Evolutionary conservation across 2,797 vertebrate genomes (phyloP).

Genomic region (Cebuella pygmaea): DNA sequence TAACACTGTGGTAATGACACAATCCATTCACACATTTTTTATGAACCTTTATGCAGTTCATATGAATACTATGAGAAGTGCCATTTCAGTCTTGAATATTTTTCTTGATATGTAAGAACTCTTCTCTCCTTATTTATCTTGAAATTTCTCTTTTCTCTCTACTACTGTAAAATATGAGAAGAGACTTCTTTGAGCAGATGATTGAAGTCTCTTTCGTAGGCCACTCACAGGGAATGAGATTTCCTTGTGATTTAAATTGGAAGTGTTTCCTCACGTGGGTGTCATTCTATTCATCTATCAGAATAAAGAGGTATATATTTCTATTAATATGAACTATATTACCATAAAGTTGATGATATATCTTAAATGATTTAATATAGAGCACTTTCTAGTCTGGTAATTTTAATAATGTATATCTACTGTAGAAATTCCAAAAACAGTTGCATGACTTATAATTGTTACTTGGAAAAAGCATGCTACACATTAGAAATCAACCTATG

Average conservation of each 20-base stretch:
- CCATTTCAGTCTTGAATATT: neutral
- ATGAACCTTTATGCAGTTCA: neutral
- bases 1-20: neutral
- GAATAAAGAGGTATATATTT: neutral
- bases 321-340: neutral
- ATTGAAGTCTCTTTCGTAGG: constrained; percentile 40
- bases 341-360: constrained; percentile 13
- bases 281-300: constrained; percentile 52
- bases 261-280: constrained; percentile 38
- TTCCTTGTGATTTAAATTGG: constrained; percentile 62
- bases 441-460: neutral
- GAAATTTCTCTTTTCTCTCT: constrained; percentile 27
- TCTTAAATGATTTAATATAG: constrained; percentile 55
- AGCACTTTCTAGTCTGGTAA: neutral
- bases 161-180: constrained; percentile 21
- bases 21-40: neutral
- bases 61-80: neutral
- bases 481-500: neutral
- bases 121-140: neutral
- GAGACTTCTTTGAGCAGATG: constrained; percentile 20
- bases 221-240: constrained; percentile 10
- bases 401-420: constrained; percentile 50
- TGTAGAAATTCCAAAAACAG: constrained; percentile 40
- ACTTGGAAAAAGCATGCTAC: neutral
- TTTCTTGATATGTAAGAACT: neutral